Evolutionary conservation across 2,113 vertebrate species (phyloP), one percentile per base, ranked within the genome.

Genomic region (Amphilophus citrinellus): DNA sequence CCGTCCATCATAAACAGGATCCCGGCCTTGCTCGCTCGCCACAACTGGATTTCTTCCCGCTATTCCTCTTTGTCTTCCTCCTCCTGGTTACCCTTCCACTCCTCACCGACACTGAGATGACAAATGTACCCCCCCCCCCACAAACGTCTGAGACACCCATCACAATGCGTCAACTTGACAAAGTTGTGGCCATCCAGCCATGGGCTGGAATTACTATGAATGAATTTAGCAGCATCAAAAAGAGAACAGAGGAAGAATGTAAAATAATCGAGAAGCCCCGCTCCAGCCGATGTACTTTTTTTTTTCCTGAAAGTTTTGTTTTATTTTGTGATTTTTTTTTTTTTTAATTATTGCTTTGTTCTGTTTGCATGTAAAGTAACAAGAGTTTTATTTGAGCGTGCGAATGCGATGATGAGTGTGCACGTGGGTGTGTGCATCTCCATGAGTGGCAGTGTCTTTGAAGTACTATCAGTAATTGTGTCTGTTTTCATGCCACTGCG

Each of bases 201-300:
- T 61, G 89, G 91, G 89, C 89, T 77, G 87, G 83, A 87, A 90
- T 63, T n/a, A 76, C 83, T 82, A 47, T 82, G 90, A 94, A 92
- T 89, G 88, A 68, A 93, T 88, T 89, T 39, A 87, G 84, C 83
- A 84, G 83, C 80, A 61, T 92, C 76, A 87, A 93, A 95, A 88
- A 92, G 90, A 89, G 93, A 93, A 95, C 89, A 92, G 90, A 89
- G 93, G 84, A 96, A 95, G 96, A 97, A 97, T 96, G 95, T 96
- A 95, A 96, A 95, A 94, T 95, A 94, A 96, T 83, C 10, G n/a
- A n/a, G n/a, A n/a, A n/a, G 92, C 90, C 86, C 92, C 89, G 94
- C 89, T 95, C 93, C 93, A 91, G 90, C 89, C 94, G 96, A 95
- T 91, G 92, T 92, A 88, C 85, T 90, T 91, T 87, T 87, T 77